phyloP scores from a whole-genome alignment of 2,113 vertebrate species.

The Lamprotornis superbus region DNA sequence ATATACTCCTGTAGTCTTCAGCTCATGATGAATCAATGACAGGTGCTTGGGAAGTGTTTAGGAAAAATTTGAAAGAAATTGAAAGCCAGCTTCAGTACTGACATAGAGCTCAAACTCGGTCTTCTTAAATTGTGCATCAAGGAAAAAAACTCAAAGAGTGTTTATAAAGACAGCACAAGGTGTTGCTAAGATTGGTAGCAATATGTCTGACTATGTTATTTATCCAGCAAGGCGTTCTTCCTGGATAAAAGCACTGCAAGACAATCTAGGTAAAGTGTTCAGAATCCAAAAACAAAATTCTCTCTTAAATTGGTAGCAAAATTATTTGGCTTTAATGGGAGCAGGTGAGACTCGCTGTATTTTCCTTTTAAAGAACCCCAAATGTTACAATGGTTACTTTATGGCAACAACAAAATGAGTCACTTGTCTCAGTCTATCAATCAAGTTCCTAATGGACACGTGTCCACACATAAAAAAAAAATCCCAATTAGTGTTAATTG shows the following conservation, averaged over 20 bases:
- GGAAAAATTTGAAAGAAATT: background rate
- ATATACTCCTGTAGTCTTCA: background rate
- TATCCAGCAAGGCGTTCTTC: background rate
- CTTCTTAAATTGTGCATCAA: background rate
- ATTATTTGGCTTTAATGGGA: background rate
- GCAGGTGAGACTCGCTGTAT: background rate
- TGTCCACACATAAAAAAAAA: slow-evolving; percentile 25
- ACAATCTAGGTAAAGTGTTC: background rate
- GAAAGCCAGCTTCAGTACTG: background rate
- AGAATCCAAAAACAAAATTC: background rate
- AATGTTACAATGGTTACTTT: background rate
- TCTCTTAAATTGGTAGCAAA: background rate
- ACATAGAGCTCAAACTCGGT: background rate
- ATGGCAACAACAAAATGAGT: slow-evolving; percentile 15
- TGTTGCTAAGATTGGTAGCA: background rate
- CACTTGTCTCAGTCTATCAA: slow-evolving; percentile 22
- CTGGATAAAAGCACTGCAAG: background rate
- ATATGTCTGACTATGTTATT: background rate
- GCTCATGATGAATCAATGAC: background rate
- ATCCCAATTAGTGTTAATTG: slow-evolving; percentile 42
- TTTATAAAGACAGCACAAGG: background rate
- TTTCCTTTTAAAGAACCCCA: background rate
- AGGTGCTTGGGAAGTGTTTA: background rate
- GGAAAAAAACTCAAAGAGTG: background rate
- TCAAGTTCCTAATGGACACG: slow-evolving; percentile 2